Percentiles rank a stretch among this genome's conserved stretches.
These are phyloP conservation scores for Gavia stellata DNA, from an alignment of 2,113 vertebrate genomes.

Conservation along the genomic window DNA sequence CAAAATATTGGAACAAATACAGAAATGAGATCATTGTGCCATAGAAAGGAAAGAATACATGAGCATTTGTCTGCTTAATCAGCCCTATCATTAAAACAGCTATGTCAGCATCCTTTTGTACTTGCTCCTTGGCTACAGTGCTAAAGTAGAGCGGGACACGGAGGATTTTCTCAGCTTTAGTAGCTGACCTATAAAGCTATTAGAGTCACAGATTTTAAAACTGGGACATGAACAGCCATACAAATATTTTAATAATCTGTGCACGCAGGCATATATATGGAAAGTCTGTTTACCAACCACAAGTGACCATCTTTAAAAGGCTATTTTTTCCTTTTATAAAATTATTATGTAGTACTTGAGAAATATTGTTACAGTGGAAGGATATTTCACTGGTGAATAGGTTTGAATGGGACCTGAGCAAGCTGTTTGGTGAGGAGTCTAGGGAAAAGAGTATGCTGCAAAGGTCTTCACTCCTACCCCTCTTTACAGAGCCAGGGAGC, in stretches of 20 bases:
- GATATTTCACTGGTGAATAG: neutral
- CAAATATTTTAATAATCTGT: neutral
- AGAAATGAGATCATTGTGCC: neutral
- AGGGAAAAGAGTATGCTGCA: neutral
- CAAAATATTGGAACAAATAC: neutral
- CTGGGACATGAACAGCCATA: neutral
- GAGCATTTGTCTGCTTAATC: neutral
- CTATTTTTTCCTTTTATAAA: neutral
- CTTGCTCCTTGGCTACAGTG: neutral
- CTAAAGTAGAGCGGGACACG: neutral
- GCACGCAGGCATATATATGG: neutral
- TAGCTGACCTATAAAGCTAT: slow-evolving; percentile 1
- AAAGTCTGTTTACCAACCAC: neutral
- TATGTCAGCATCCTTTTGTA: neutral
- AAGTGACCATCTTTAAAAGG: neutral
- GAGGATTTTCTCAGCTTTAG: slow-evolving; percentile 1
- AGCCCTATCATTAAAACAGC: neutral
- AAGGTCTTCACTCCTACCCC: neutral
- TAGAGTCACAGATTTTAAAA: neutral
- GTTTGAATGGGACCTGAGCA: neutral
- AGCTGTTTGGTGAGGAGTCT: neutral
- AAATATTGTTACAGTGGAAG: neutral
- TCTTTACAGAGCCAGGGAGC: neutral
- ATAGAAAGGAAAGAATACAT: neutral
- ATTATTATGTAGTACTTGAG: neutral